Conservation (phyloP, 2,113 vertebrate genomes). For the Cavia aperea region DNA sequence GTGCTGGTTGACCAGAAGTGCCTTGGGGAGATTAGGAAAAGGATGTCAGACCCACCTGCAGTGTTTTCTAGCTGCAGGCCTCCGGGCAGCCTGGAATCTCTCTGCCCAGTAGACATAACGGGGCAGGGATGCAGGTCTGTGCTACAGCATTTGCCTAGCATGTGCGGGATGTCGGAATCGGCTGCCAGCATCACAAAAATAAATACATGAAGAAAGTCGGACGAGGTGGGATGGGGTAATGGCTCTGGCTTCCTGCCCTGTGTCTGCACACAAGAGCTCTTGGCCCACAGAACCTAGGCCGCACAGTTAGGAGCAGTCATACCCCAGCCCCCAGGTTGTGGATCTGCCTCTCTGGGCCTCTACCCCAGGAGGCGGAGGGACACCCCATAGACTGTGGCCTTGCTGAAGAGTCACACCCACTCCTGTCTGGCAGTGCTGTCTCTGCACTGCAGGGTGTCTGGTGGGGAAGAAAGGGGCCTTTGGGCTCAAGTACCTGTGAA, state of each 20-base stretch:
- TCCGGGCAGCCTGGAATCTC: not conserved
- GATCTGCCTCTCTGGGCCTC: not conserved
- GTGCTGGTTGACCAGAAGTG: not conserved
- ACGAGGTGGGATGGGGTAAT: not conserved
- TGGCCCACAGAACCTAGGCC: not conserved
- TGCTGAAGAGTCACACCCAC: not conserved
- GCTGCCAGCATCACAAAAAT: not conserved
- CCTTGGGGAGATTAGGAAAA: not conserved
- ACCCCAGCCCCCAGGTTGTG: not conserved
- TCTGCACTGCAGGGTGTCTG: not conserved
- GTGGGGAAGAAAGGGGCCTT: not conserved
- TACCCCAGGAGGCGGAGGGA: not conserved
- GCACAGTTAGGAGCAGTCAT: not conserved
- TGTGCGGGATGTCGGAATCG: not conserved
- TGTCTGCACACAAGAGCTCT: not conserved
- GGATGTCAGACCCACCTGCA: not conserved
- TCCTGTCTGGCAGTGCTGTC: not conserved
- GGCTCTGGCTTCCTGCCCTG: not conserved
- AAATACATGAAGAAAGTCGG: not conserved
- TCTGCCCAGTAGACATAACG: not conserved
- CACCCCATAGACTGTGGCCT: not conserved
- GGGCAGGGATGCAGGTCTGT: not conserved
- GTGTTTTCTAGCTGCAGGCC: not conserved
- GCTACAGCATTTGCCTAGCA: not conserved
- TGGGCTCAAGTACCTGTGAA: not conserved